Evolutionary conservation across 2,888 invertebrate species (phyloP).

Genomic region (Ashinkailepas kermadecensis): DNA sequence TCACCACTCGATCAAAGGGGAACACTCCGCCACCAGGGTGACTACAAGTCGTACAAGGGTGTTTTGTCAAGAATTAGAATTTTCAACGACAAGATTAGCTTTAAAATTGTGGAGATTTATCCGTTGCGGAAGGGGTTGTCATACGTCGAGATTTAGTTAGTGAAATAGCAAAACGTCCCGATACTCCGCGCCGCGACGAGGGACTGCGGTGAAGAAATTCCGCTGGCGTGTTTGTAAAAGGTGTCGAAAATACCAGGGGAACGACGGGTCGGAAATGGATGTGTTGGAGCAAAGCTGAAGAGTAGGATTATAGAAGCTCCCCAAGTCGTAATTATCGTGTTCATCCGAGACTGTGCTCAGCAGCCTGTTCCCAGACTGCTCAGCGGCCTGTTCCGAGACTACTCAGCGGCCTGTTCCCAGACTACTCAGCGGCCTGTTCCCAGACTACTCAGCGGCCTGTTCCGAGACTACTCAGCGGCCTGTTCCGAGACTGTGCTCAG

Average conservation of each 20-base stretch:
- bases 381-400: no score
- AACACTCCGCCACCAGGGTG: not conserved
- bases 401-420: no score
- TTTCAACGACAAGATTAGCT: conserved; percentile 19
- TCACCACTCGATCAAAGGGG: conserved; percentile 19
- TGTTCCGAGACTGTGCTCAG: no score
- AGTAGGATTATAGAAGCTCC: no score
- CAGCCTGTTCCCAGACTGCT: no score
- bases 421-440: no score
- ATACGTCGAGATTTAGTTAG: conserved; percentile 6
- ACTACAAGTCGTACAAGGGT: conserved; percentile 7
- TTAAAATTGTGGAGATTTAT: conserved; percentile 19
- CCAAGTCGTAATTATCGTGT: no score
- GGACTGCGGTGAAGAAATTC: not conserved
- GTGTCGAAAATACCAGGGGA: not conserved
- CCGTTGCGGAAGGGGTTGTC: conserved; percentile 20
- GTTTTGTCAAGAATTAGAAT: conserved; percentile 20
- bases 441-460: no score
- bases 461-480: no score
- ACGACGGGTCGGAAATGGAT: not conserved
- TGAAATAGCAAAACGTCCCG: conserved; percentile 10
- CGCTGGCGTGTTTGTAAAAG: not conserved
- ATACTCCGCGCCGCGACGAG: not conserved
- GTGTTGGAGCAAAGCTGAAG: no score
- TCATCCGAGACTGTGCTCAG: no score